Evolutionary conservation across 2,797 vertebrate species (phyloP), one percentile per base, ranked within the genome.

Genomic region (Galago senegalensis): DNA sequence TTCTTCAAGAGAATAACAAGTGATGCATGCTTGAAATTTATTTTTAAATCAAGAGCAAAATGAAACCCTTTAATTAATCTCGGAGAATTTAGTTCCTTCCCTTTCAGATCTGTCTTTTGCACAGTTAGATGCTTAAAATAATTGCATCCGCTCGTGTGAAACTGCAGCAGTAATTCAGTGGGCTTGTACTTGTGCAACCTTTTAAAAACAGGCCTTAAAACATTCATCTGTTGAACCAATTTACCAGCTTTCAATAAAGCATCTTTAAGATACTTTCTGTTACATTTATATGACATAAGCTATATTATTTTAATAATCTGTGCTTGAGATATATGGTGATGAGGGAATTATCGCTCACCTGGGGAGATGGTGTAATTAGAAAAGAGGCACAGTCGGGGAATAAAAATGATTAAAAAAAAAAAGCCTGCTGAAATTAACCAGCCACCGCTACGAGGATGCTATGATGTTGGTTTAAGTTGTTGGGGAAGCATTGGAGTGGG

Each of bases 291-390:
- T 97, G 97, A 98, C 97, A 98, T 94, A 87, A 97, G 97, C 97
- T 98, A 96, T 92, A 95, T 96, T 98, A 98, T 98, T 98, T 98
- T 98, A 98, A 98, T 98, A 98, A 98, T 97, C 96, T 98, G 96
- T 98, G 98, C 97, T 97, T 97, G 92, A 97, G 92, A 95, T 98
- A 97, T 98, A 97, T 81, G 87, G 98, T 84, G 98, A 98, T 96
- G 98, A 98, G 98, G 98, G 98, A 99, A 98, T 98, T 98, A 97
- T 34, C 96, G 95, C 11, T 95, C 96, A 98, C 98, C 98, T 98
- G 98, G 98, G 98, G 98, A 98, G 97, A 98, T 12, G 73, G 97
- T 97, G 97, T 98, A 98, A 99, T 99, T 98, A 98, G 98, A 97
- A 98, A 98, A 98, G 96, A 96, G 97, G 90, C 98, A 97, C 97